Evolutionary conservation across 2,888 invertebrate species (phyloP), one percentile per base, ranked within the genome.

Genomic region (Andricus quercusramuli): DNA sequence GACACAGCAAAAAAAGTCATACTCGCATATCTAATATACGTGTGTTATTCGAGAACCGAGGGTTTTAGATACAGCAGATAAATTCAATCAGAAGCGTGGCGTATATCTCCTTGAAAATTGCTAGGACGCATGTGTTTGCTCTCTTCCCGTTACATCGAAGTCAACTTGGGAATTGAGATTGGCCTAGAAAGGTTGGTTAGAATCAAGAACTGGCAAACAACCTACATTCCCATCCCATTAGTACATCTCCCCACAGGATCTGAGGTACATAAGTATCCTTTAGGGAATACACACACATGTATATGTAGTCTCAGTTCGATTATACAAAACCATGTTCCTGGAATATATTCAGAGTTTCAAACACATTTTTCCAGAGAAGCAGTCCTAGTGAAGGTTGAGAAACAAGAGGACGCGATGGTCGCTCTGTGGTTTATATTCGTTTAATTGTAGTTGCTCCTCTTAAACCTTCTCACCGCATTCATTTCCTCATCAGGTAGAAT

Each of bases 31-130:
- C 37, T 41, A 41, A 41, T 41, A 41, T 9, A 41, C 37, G 9
- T 41, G 9, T 41, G 11, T 11, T 0, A 11, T 41, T 11, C 3
- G 41, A 41, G 9, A 44, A n/a, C 20, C 3, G 6, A 62, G 22
- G 22, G 81, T 81, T 81, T 47, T 32, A 59, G 77, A 20, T 29
- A 68, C 32, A 68, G 78, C 47, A 47, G 13, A 44, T 44, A 8
- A 47, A 68, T 25, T 44, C 8, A 47, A 44, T 68, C 44, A 25
- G 20, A 22, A 15, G 15, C 22, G 22, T 44, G 1, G 44, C 15
- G 25, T 68, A 22, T 29, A 68, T 25, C 22, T 68, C 25, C 22
- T 17, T 22, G 68, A 47, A 68, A 68, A 68, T 68, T 25, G 44
- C 13, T 44, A 67, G 41, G 13, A 44, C 4, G 44, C 67, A 41